Percentiles rank a stretch among this genome's conserved stretches.
Evolutionary conservation across 2,797 vertebrate genomes (phyloP).

Genomic region (Sebastiscus albofasciatus): DNA sequence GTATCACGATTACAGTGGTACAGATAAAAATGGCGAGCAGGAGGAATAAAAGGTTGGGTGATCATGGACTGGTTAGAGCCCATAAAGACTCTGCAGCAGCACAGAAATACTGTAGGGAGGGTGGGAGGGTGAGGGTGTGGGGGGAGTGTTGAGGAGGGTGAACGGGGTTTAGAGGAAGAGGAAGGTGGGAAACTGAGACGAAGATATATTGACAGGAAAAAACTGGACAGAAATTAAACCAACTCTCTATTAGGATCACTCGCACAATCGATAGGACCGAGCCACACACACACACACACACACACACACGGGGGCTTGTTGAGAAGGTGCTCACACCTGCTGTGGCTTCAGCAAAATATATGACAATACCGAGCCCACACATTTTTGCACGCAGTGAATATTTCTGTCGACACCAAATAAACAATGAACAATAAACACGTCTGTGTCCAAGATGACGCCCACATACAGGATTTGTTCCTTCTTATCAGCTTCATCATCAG

Average conservation of each 20-base stretch:
- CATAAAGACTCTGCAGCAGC: slow-evolving; percentile 2
- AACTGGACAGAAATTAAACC: background rate
- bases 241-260: background rate
- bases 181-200: background rate
- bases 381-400: background rate
- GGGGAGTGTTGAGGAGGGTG: background rate
- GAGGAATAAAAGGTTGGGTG: slow-evolving; percentile 9
- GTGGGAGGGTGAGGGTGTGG: background rate
- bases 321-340: slow-evolving; percentile 4
- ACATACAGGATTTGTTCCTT: slow-evolving; percentile 2
- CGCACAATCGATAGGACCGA: background rate
- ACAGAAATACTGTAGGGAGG: background rate
- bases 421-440: slow-evolving; percentile 26
- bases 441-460: slow-evolving; percentile 17
- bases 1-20: background rate
- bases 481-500: too few relatives aligned
- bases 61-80: slow-evolving; percentile 5
- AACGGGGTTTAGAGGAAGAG: background rate
- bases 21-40: slow-evolving; percentile 9
- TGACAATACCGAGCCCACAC: slow-evolving; percentile 23
- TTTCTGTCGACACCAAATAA: slow-evolving; percentile 2
- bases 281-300: background rate
- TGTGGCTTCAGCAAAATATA: slow-evolving; percentile 16
- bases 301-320: background rate
- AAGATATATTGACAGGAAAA: background rate